Evolutionary conservation across 2,113 vertebrate species (phyloP).

Genomic region (Atractosteus spatula): DNA sequence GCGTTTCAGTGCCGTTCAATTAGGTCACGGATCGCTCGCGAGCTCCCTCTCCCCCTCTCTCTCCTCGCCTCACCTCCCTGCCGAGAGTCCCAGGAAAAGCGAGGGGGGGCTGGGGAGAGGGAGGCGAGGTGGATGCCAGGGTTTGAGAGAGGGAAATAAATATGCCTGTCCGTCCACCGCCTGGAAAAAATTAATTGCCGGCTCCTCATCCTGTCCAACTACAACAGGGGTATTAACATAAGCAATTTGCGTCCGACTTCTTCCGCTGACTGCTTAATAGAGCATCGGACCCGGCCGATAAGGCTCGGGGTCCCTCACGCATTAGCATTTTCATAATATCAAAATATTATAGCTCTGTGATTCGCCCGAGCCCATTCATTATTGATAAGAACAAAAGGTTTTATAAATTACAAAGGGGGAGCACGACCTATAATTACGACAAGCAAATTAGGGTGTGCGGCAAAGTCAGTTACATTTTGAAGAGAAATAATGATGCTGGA

Average conservation of each 20-base stretch:
- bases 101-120: slow-evolving; percentile 30
- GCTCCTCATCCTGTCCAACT: slow-evolving; percentile 87
- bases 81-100: slow-evolving; percentile 63
- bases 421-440: slow-evolving; percentile 95
- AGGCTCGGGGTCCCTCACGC: slow-evolving; percentile 78
- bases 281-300: slow-evolving; percentile 87
- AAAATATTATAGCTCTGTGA: slow-evolving; percentile 82
- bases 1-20: slow-evolving; percentile 67
- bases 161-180: slow-evolving; percentile 80
- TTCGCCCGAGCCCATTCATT: slow-evolving; percentile 87
- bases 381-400: slow-evolving; percentile 95
- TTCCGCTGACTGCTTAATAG: slow-evolving; percentile 92
- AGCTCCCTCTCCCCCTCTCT: slow-evolving; percentile 56
- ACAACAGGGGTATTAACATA: slow-evolving; percentile 95
- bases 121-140: slow-evolving; percentile 42
- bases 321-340: slow-evolving; percentile 96
- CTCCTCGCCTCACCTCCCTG: slow-evolving; percentile 65
- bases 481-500: slow-evolving; percentile 88
- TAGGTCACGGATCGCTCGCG: slow-evolving; percentile 74
- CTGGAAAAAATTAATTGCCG: slow-evolving; percentile 94
- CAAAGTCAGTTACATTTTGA: slow-evolving; percentile 93
- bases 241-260: slow-evolving; percentile 92
- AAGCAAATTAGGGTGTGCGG: slow-evolving; percentile 92
- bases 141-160: slow-evolving; percentile 82
- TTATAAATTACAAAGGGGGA: slow-evolving; percentile 91